Conservation (phyloP, 2,113 vertebrate genomes). For the Thoracochromis brauschi region DNA sequence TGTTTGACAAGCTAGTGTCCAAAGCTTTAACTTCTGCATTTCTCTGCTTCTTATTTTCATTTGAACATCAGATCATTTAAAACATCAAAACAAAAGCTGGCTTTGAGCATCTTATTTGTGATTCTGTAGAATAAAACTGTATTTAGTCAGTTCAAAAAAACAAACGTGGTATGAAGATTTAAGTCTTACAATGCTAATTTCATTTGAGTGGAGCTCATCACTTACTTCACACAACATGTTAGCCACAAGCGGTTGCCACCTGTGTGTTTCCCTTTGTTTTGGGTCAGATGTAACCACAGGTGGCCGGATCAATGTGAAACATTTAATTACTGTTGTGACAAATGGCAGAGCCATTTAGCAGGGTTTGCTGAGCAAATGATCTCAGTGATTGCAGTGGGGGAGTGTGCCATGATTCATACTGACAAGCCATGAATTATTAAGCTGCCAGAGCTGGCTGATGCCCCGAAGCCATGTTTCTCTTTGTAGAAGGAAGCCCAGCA, state of each 20-base stretch:
- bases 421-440: conserved; percentile 64
- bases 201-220: background rate
- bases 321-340: conserved; percentile 56
- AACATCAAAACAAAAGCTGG: background rate
- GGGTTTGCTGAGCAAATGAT: conserved; percentile 42
- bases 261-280: background rate
- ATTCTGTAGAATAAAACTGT: background rate
- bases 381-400: conserved; percentile 21
- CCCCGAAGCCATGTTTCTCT: conserved; percentile 28
- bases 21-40: background rate
- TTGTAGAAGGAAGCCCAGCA: conserved; percentile 30
- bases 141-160: background rate
- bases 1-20: background rate
- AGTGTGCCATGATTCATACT: conserved; percentile 29
- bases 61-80: background rate
- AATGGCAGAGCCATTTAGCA: conserved; percentile 34
- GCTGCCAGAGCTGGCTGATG: conserved; percentile 9
- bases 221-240: background rate
- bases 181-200: background rate
- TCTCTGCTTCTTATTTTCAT: background rate
- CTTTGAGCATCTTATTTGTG: background rate
- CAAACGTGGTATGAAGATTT: background rate
- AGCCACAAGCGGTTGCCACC: background rate
- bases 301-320: conserved; percentile 31
- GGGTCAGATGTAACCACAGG: conserved; percentile 32